Evolutionary conservation across 2,888 invertebrate genomes (phyloP).

Genomic region (Lasioglossum malachurum): DNA sequence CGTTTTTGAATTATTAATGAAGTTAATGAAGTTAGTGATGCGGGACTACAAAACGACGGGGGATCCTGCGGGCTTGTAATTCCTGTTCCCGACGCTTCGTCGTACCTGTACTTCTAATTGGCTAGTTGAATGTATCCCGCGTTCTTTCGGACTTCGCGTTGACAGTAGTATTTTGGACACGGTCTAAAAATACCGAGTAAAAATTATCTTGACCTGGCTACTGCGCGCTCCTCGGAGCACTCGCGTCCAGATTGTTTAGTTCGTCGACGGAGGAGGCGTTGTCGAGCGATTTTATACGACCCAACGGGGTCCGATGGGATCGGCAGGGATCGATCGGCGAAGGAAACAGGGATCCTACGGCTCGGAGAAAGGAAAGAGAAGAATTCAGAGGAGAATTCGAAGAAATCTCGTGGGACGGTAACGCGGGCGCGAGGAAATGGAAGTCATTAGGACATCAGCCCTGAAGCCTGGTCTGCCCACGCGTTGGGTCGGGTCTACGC

Average conservation of each 20-base stretch:
- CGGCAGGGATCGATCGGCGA: neutral
- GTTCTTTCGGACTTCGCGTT: slow-evolving; percentile 54
- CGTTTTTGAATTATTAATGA: no score
- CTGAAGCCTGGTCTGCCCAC: slow-evolving; percentile 60
- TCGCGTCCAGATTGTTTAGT: slow-evolving; percentile 30
- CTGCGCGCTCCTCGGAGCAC: slow-evolving; percentile 21
- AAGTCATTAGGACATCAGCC: slow-evolving; percentile 69
- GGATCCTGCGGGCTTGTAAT: no score
- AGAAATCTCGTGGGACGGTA: slow-evolving; percentile 2
- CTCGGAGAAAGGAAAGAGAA: neutral
- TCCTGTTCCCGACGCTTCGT: neutral
- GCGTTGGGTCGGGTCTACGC: slow-evolving; percentile 70
- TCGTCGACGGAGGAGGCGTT: neutral
- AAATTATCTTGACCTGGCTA: slow-evolving; percentile 53
- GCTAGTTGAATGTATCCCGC: slow-evolving; percentile 37
- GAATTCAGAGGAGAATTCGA: neutral
- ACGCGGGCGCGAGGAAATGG: slow-evolving; percentile 58
- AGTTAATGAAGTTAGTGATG: no score
- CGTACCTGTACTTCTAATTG: slow-evolving; percentile 36
- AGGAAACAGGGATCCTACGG: no score
- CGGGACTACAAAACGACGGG: no score
- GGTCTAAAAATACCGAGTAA: slow-evolving; percentile 50
- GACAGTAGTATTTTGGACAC: slow-evolving; percentile 51
- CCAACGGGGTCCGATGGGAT: neutral
- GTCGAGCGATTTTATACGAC: neutral